Percentiles rank a stretch among this genome's conserved stretches.
Conservation (phyloP, 2,797 vertebrate genomes). For the Clangula hyemalis region DNA sequence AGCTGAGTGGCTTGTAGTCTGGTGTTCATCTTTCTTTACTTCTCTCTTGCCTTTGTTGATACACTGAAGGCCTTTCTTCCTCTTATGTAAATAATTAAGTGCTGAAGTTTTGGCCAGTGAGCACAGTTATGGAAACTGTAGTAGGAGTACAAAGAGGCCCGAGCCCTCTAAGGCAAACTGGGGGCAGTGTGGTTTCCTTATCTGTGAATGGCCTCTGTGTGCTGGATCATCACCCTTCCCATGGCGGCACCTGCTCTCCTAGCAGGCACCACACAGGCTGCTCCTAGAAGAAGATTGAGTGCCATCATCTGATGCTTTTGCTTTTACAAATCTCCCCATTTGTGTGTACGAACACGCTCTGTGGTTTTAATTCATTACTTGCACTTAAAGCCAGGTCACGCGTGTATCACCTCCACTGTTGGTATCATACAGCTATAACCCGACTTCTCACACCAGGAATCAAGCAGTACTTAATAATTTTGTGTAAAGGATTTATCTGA, state of each 20-base stretch:
- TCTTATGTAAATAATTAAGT: background rate
- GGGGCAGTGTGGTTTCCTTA: rapidly evolving
- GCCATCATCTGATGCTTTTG: background rate
- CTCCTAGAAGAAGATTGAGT: rapidly evolving
- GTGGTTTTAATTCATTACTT: background rate
- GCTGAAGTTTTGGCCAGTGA: background rate
- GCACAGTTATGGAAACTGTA: background rate
- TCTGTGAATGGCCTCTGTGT: background rate
- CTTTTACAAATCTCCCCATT: too few species aligned
- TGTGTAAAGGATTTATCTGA: background rate
- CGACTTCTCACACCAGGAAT: too few species aligned
- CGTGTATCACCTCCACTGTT: rapidly evolving
- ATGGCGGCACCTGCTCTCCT: rapidly evolving
- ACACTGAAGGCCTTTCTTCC: background rate
- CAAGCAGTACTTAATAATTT: background rate
- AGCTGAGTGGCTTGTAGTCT: background rate
- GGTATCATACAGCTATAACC: rapidly evolving
- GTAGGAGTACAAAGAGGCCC: background rate
- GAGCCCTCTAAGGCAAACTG: background rate
- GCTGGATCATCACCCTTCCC: background rate
- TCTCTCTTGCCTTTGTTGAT: background rate
- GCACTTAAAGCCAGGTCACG: background rate
- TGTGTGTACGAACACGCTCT: rapidly evolving
- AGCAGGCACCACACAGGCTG: rapidly evolving
- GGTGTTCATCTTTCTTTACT: background rate